Conservation (phyloP, 2,113 vertebrate species). For the Cottus gobio region DNA sequence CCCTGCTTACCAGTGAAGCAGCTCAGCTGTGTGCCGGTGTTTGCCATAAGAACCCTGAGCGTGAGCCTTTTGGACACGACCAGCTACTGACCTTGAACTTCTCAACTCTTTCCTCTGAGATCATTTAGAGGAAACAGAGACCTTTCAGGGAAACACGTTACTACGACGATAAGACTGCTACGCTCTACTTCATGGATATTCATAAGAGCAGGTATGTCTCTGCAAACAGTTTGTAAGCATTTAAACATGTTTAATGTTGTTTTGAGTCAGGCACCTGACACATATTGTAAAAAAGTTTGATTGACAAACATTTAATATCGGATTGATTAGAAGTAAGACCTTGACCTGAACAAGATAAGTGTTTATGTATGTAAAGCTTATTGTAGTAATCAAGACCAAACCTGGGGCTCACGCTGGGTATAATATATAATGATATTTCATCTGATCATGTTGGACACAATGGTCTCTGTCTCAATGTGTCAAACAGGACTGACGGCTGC, state of each 20-base stretch:
- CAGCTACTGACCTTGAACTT: slow-evolving; percentile 80
- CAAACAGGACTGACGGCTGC: too few species aligned
- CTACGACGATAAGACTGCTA: not conserved
- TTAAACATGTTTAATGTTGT: too few species aligned
- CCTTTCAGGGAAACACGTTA: not conserved
- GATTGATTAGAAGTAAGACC: not conserved
- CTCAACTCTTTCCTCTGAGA: slow-evolving; percentile 77
- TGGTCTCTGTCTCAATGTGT: too few species aligned
- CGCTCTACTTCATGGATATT: not conserved
- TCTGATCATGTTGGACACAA: too few species aligned
- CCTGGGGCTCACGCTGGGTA: too few species aligned
- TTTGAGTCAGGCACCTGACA: not conserved
- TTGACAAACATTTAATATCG: not conserved
- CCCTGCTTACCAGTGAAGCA: slow-evolving; percentile 69
- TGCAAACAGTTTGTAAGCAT: not conserved
- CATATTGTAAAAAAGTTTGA: not conserved
- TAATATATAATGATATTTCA: too few species aligned
- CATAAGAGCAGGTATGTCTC: not conserved
- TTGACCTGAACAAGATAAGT: not conserved
- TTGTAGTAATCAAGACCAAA: not conserved
- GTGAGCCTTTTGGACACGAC: slow-evolving; percentile 81
- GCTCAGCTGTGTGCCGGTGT: slow-evolving; percentile 74
- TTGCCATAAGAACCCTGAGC: slow-evolving; percentile 81
- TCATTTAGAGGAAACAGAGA: slow-evolving; percentile 11
- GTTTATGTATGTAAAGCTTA: not conserved